Percentiles rank a stretch among this genome's conserved stretches.
Conservation (phyloP, 2,113 vertebrate species). For the Cnemophilus loriae region DNA sequence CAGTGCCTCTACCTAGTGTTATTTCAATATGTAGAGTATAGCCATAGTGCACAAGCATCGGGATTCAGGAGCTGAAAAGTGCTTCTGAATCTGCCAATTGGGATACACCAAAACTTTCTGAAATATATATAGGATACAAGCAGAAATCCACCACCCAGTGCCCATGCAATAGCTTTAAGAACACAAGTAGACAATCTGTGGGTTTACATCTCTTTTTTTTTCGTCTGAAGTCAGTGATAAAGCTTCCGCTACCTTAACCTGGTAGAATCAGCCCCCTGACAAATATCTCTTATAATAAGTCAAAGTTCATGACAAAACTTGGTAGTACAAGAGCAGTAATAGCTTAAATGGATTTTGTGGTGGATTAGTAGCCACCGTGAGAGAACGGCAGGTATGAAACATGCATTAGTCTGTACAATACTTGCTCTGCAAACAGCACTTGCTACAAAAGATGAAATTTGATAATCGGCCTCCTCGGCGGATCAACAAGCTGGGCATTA, state of each 20-base stretch:
- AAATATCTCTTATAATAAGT: background rate
- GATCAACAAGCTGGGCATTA: background rate
- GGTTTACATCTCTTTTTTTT: background rate
- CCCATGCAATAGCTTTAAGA: background rate
- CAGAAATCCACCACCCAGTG: background rate
- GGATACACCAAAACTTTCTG: background rate
- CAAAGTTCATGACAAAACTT: background rate
- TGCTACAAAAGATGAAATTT: slow-evolving; percentile 38
- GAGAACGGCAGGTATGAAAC: background rate
- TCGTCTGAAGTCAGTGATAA: background rate
- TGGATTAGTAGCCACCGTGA: background rate
- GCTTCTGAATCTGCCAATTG: background rate
- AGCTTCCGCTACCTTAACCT: background rate
- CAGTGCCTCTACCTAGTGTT: background rate
- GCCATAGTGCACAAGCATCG: background rate
- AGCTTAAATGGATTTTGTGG: slow-evolving; percentile 4
- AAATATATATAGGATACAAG: background rate
- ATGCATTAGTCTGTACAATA: background rate
- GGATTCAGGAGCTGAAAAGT: background rate
- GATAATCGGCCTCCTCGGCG: background rate
- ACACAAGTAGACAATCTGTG: background rate
- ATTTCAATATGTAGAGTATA: background rate
- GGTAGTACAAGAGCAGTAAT: background rate
- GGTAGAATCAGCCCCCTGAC: background rate
- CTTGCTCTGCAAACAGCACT: background rate